phyloP scores from a whole-genome alignment of 2,888 invertebrate genomes.

The Limnephilus rhombicus region DNA sequence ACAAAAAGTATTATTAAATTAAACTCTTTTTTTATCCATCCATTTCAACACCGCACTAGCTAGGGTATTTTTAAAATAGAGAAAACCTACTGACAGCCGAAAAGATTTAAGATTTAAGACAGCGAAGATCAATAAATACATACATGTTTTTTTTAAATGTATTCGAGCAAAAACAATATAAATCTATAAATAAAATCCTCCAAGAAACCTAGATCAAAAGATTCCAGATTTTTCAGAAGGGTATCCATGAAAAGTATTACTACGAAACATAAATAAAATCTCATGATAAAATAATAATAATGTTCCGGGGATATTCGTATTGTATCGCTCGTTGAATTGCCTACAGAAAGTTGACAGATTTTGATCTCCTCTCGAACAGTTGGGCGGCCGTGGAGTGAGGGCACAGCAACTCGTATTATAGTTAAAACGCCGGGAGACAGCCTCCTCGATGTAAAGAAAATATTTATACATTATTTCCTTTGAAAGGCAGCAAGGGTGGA shows the following conservation, averaged over 20 bases:
- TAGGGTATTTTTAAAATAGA: too few relatives aligned
- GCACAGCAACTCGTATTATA: background rate
- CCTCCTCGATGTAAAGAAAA: background rate
- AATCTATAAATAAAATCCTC: background rate
- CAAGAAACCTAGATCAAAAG: background rate
- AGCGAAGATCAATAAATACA: background rate
- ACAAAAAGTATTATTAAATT: too few relatives aligned
- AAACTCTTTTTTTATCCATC: too few relatives aligned
- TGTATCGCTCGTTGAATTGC: background rate
- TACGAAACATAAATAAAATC: background rate
- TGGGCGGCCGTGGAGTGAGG: background rate
- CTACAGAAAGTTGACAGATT: background rate
- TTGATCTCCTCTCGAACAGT: too few relatives aligned
- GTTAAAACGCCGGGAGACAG: background rate
- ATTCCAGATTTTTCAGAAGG: background rate
- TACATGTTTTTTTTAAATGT: background rate
- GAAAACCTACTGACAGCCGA: too few relatives aligned
- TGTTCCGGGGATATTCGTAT: background rate
- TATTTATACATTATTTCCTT: background rate
- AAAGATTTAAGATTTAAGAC: too few relatives aligned
- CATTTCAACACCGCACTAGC: too few relatives aligned
- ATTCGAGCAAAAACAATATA: background rate
- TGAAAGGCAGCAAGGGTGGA: background rate
- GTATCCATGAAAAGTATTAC: background rate
- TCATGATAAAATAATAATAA: background rate